Evolutionary conservation across 2,797 vertebrate species (phyloP), one percentile per base, ranked within the genome.

Genomic region (Syngnathus rostellatus): DNA sequence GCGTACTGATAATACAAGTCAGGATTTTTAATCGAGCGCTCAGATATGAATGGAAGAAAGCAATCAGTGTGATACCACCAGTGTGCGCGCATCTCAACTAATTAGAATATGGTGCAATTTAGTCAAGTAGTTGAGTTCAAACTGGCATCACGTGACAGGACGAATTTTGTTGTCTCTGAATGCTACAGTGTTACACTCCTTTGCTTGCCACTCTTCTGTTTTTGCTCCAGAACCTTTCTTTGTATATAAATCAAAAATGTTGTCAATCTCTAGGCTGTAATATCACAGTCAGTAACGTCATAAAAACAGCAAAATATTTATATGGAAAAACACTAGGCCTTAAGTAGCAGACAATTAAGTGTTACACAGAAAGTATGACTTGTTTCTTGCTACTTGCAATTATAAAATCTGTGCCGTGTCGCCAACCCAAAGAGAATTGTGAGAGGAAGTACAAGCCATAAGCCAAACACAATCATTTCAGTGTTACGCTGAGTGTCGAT

Each of bases 391-490:
- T 23, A 17, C 51, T n/a, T 50, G 17, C 5, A 46, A 46, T 7
- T n/a, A n/a, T n/a, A 53, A 53, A 53, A 23, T 23, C 50, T 3
- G 4, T 9, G 2, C 10, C 38, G 12, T 60, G 31, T 31, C 31
- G 31, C 31, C 31, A 31, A 31, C 58, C 38, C 58, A 41, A n/a
- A 66, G 48, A 25, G 63, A 83, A 79, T 73, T 82, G 81, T 78
- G 83, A 81, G 79, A 83, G 84, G 83, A 83, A 85, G 77, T 60
- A 68, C 50, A 88, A 89, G 87, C 87, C 85, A 89, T 88, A 87
- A 66, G 76, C 83, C 83, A 87, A 86, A 85, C 69, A 63, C 70
- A 65, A 70, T 77, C 60, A 66, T 62, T 67, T n/a, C 79, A 83
- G 83, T 79, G 69, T 85, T 81, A 71, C 19, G 31, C 71, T 5